Percentiles rank a stretch among this genome's conserved stretches.
These are phyloP conservation scores for Apodemus sylvaticus DNA, from an alignment of 2,113 vertebrate genomes.

Conservation along the genomic window DNA sequence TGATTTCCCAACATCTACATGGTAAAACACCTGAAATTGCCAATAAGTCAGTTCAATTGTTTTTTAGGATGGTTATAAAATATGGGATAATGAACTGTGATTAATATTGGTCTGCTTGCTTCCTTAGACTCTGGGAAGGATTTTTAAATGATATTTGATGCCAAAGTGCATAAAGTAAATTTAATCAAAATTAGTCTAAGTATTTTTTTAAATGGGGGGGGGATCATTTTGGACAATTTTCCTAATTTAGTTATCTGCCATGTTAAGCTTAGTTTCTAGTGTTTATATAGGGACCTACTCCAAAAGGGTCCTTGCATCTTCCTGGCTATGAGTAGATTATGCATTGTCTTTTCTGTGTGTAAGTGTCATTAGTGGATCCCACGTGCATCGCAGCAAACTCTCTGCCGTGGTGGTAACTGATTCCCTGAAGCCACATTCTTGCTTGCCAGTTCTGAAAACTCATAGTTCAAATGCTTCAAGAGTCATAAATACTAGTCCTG, in stretches of 20 bases:
- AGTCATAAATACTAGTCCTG: slow-evolving; percentile 86
- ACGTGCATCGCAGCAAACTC: neutral
- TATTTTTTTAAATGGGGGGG: neutral
- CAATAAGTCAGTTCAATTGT: neutral
- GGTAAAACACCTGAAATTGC: neutral
- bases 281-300: neutral
- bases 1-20: neutral
- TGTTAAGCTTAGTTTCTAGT: slow-evolving; percentile 32
- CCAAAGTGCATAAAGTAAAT: slow-evolving; percentile 38
- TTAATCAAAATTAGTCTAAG: slow-evolving; percentile 49
- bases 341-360: neutral
- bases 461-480: slow-evolving; percentile 81
- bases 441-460: slow-evolving; percentile 82
- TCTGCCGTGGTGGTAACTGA: slow-evolving; percentile 57
- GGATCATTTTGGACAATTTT: neutral
- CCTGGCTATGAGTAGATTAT: neutral
- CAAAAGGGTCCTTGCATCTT: slow-evolving; percentile 18
- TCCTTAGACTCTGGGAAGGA: neutral
- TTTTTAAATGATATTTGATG: slow-evolving; percentile 57
- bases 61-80: slow-evolving; percentile 46
- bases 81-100: slow-evolving; percentile 9
- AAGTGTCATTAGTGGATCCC: slow-evolving; percentile 28
- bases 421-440: slow-evolving; percentile 82
- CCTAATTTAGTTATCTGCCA: slow-evolving; percentile 23
- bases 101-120: neutral